A percentile compares a stretch with the other conserved stretches of the same genome.
These are phyloP conservation scores for Rutpela maculata DNA, from an alignment of 2,888 invertebrate species.

Conservation along the genomic window DNA sequence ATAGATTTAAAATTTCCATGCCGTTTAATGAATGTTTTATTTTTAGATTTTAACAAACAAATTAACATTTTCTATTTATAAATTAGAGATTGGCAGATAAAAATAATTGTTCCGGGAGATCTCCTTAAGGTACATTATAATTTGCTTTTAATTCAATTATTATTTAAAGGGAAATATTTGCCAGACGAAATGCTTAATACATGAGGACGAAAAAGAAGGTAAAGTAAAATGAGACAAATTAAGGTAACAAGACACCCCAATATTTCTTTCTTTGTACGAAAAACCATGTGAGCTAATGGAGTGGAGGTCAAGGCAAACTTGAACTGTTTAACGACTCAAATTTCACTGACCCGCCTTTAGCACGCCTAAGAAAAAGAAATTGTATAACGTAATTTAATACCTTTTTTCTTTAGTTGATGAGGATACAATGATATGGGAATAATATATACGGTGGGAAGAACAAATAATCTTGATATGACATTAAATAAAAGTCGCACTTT, in stretches of 20 bases:
- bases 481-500: no score
- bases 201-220: conserved; percentile 2
- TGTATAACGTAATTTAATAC: background rate
- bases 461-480: no score
- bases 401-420: background rate
- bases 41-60: no score
- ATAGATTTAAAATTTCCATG: no score
- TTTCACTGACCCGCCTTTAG: background rate
- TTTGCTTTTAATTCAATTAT: no score
- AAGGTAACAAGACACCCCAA: background rate
- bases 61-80: no score
- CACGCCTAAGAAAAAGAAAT: background rate
- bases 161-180: background rate
- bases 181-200: background rate
- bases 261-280: background rate
- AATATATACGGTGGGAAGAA: no score
- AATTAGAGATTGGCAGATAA: no score
- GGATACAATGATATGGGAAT: no score
- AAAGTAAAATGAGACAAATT: background rate
- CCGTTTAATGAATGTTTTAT: no score
- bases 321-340: background rate
- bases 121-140: background rate
- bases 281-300: background rate
- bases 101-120: background rate
- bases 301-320: background rate